Evolutionary conservation across 37 sponge, comb jelly and placozoan genomes (phyloP).

Genomic region (Oscarella lobularis): DNA sequence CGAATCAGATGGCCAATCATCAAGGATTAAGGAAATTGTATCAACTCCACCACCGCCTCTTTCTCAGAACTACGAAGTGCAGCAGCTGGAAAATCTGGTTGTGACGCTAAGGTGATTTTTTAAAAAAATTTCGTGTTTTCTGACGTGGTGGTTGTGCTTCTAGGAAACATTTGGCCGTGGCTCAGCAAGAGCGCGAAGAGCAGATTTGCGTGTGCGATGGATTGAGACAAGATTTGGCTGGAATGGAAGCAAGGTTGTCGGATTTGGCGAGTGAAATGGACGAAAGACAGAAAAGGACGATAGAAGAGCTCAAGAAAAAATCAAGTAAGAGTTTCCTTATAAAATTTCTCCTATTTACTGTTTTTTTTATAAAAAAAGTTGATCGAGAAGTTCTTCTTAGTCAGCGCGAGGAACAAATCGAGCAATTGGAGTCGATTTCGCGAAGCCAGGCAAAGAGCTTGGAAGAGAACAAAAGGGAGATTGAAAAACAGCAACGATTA

Average conservation of each 20-base stretch:
- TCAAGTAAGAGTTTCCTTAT: background rate
- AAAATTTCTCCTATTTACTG: no score
- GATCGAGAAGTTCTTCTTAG: background rate
- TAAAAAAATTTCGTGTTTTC: no score
- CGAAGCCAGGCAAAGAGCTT: background rate
- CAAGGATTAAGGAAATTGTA: background rate
- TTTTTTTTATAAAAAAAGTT: background rate
- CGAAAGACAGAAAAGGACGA: background rate
- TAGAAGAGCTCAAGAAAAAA: background rate
- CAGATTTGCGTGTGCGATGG: background rate
- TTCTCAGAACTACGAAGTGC: background rate
- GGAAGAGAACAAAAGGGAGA: background rate
- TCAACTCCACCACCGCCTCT: background rate
- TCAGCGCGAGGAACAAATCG: background rate
- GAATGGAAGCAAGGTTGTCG: constrained; percentile 5
- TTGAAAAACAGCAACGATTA: background rate
- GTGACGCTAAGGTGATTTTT: background rate
- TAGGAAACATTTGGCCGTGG: background rate
- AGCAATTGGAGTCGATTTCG: background rate
- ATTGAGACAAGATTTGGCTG: background rate
- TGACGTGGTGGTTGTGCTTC: background rate
- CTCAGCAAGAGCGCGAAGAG: background rate
- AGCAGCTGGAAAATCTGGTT: background rate
- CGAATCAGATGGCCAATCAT: background rate
- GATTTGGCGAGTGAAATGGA: constrained; percentile 9